Base-by-base conservation (phyloP, 2,888 invertebrate genomes). In the Dicranocentrus wangi region DNA sequence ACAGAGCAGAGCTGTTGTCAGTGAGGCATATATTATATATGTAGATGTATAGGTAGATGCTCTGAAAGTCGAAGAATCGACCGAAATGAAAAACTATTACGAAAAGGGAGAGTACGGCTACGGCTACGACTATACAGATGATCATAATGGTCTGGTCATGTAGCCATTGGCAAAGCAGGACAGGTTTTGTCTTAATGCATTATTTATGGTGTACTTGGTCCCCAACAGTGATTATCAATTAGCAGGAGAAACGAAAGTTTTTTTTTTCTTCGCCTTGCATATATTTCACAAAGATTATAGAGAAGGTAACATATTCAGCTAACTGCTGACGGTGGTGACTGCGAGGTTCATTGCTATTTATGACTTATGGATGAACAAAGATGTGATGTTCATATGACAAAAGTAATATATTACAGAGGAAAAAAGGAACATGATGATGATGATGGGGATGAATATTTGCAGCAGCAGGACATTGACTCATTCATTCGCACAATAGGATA, bases 221-320 rank as follows among this genome's bases (percentile, higher is more conserved):
- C 53, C 68, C 53, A 51, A 27, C 51, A 68, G 53, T 68, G 68
- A 68, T 68, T 68, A 68, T 51, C 68, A 68, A 68, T 68, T 68
- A 53, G 68, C 68, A 53, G 68, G 19, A 21, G 68, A 68, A 53
- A 51, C 19, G 51, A 68, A 68, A 51, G 51, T 68, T 51, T 47
- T 28, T 68, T 68, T 32, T 60, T 10, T 55, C 13, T 25, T 51
- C 19, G 15, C 15, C 58, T 19, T 27, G 19, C 25, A 53, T 53
- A 58, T 25, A 21, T 58, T 58, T 58, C 25, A 28, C 47, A 17
- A 47, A 47, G 47, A 47, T 17, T 47, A 47, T 47, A 47, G 3
- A 47, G 32, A 32, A 32, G n/a, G n/a, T n/a, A n/a, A n/a, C n/a
- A 32, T 32, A 32, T 32, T 10, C 32, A n/a, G n/a, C 32, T 32